A percentile compares a stretch with the other conserved stretches of the same genome.
phyloP scores from a whole-genome alignment of 2,113 vertebrate genomes.

The Alligator sinensis region DNA sequence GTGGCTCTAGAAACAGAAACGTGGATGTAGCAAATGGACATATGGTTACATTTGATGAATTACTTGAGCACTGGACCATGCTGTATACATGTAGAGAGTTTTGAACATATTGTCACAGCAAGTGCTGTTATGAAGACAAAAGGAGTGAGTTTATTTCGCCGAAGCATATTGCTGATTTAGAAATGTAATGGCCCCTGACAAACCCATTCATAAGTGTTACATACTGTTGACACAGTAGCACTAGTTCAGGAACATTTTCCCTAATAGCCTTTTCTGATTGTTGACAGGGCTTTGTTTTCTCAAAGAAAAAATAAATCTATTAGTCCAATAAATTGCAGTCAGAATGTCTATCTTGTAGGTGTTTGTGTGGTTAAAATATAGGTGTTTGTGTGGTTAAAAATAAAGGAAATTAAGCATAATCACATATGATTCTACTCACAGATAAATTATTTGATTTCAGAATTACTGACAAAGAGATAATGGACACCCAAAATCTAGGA shows the following conservation, averaged over 20 bases:
- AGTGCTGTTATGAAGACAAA: slow-evolving; percentile 24
- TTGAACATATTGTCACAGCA: slow-evolving; percentile 47
- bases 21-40: slow-evolving; percentile 12
- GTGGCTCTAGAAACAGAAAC: background rate
- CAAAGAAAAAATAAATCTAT: background rate
- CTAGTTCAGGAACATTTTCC: slow-evolving; percentile 37
- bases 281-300: slow-evolving; percentile 36
- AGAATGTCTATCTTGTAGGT: background rate
- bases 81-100: slow-evolving; percentile 5
- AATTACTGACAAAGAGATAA: slow-evolving; percentile 27
- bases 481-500: slow-evolving; percentile 40
- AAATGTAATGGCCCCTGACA: slow-evolving; percentile 37
- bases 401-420: slow-evolving; percentile 4
- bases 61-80: slow-evolving; percentile 4
- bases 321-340: background rate
- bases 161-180: slow-evolving; percentile 46
- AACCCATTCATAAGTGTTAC: slow-evolving; percentile 17
- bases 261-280: slow-evolving; percentile 25
- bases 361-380: background rate
- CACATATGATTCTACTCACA: background rate
- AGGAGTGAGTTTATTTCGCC: slow-evolving; percentile 6
- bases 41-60: slow-evolving; percentile 36
- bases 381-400: too few species aligned
- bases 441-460: slow-evolving; percentile 25
- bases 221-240: slow-evolving; percentile 20